Evolutionary conservation across 2,797 vertebrate species (phyloP).

Genomic region (Muscicapa comitata): DNA sequence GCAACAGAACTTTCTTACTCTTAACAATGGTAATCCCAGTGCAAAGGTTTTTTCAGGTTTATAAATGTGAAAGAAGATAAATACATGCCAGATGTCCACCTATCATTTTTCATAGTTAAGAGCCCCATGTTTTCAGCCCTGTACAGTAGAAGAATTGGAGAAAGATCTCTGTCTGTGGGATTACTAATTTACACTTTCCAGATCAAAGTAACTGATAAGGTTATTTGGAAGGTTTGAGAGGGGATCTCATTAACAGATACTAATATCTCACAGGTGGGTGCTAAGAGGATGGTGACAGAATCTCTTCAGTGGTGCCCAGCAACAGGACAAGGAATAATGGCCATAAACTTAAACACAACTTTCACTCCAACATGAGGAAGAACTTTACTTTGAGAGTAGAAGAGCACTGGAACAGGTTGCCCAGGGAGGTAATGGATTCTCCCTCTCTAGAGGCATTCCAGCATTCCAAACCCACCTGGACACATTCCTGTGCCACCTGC

Average conservation of each 20-base stretch:
- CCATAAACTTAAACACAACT: neutral
- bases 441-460: neutral
- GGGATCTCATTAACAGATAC: neutral
- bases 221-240: neutral
- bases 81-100: neutral
- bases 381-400: neutral
- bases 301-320: neutral
- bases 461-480: neutral
- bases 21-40: neutral
- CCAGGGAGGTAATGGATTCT: no score
- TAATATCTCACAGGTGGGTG: neutral
- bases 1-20: neutral
- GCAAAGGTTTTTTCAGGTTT: neutral
- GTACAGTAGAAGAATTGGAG: neutral
- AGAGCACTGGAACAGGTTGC: neutral
- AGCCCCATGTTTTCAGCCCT: neutral
- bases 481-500: neutral
- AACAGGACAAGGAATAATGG: neutral
- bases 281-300: neutral
- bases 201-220: neutral
- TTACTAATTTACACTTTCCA: neutral
- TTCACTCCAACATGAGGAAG: neutral
- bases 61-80: neutral
- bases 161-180: neutral
- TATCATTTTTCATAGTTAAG: neutral